A percentile compares a stretch with the other conserved stretches of the same genome.
These are phyloP conservation scores for Heloderma charlesbogerti DNA, from an alignment of 2,113 vertebrate species.

Conservation along the genomic window DNA sequence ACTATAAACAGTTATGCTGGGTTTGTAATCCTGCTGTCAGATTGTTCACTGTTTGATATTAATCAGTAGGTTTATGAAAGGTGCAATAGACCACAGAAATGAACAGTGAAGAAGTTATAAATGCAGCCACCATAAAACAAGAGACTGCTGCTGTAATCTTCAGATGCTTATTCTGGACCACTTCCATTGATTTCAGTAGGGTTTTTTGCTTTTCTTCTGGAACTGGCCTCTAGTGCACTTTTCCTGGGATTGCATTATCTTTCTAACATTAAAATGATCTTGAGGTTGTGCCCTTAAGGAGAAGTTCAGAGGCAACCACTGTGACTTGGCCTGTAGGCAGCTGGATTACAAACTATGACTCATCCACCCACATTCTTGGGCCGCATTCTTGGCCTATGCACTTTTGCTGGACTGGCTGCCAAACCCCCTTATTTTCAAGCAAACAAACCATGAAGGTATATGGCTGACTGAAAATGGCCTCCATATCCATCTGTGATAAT, in stretches of 20 bases:
- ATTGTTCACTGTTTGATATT: constrained; percentile 84
- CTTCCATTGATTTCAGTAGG: not conserved
- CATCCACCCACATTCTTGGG: constrained; percentile 15
- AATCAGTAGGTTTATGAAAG: constrained; percentile 87
- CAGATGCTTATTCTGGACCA: not conserved
- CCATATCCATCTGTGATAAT: too few relatives aligned
- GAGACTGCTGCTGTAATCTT: constrained; percentile 41
- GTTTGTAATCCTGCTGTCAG: constrained; percentile 87
- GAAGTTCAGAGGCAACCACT: constrained; percentile 4
- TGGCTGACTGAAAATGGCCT: not conserved
- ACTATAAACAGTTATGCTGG: constrained; percentile 86
- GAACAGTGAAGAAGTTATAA: constrained; percentile 76
- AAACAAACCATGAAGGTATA: not conserved
- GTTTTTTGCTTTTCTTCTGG: not conserved
- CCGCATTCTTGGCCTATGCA: not conserved
- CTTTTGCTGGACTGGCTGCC: not conserved
- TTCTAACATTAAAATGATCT: constrained; percentile 6
- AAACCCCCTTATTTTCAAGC: constrained; percentile 14
- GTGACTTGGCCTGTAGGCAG: not conserved
- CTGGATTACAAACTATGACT: not conserved
- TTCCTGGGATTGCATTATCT: not conserved
- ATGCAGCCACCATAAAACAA: constrained; percentile 72
- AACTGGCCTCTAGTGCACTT: not conserved
- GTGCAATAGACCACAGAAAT: constrained; percentile 74
- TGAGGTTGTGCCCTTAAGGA: not conserved